These are phyloP conservation scores for Gambusia yucatana DNA, from an alignment of 2,797 vertebrate species.

Conservation along the genomic window DNA sequence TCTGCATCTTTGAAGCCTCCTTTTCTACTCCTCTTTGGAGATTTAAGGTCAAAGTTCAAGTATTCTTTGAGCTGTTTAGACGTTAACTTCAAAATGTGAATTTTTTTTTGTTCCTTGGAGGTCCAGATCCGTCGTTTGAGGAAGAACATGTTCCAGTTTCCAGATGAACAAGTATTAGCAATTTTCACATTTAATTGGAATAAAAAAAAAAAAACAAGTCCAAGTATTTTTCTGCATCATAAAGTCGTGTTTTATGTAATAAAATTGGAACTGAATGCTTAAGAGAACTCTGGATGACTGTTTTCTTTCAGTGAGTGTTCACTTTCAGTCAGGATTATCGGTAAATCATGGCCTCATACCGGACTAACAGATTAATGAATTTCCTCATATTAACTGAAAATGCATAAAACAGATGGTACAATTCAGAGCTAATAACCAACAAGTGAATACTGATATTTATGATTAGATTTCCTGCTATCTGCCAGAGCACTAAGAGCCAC, in stretches of 20 bases:
- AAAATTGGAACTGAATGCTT: neutral
- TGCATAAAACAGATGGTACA: constrained; percentile 2
- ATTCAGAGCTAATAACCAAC: constrained; percentile 11
- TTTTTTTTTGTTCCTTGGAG: neutral
- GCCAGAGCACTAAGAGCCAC: neutral
- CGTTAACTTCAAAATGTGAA: neutral
- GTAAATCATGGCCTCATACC: neutral
- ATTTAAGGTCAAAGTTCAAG: neutral
- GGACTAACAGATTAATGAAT: constrained; percentile 3
- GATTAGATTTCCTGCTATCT: constrained; percentile 15
- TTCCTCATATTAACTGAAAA: constrained; percentile 10
- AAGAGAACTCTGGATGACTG: neutral
- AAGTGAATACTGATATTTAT: neutral
- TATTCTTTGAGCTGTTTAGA: neutral
- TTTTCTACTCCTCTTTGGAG: neutral
- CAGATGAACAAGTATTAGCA: constrained; percentile 33
- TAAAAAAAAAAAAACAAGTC: neutral
- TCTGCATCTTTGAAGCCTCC: neutral
- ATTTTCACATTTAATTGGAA: neutral
- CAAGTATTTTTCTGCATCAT: neutral
- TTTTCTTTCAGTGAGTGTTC: neutral
- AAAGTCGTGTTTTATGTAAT: neutral
- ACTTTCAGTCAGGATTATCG: neutral
- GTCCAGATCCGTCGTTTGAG: constrained; percentile 5
- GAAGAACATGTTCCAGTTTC: constrained; percentile 31